A percentile compares a stretch with the other conserved stretches of the same genome.
Conservation (phyloP, 2,888 invertebrate species). For the Geotrupes spiniger region DNA sequence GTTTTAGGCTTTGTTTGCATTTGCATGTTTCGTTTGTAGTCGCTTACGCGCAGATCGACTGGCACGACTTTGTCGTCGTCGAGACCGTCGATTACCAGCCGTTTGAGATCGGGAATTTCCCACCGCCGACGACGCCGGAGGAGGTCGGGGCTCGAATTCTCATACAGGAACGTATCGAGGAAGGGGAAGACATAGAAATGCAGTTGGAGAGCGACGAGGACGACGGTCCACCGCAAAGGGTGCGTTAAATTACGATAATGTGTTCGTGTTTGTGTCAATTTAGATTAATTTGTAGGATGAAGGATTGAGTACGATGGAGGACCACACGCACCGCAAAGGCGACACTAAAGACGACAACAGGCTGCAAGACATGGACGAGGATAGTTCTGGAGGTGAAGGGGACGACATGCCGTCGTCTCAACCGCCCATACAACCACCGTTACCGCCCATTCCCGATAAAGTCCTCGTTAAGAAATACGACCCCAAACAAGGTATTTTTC, state of each 20-base stretch:
- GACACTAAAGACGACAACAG: conserved; percentile 54
- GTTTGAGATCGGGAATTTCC: conserved; percentile 93
- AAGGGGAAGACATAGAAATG: conserved; percentile 84
- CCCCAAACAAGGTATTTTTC: conserved; percentile 71
- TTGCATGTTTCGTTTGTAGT: conserved; percentile 51
- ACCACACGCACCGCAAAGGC: conserved; percentile 54
- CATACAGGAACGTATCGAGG: conserved; percentile 79
- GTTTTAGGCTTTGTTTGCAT: neutral
- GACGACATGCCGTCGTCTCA: conserved; percentile 40
- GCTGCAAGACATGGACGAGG: conserved; percentile 92
- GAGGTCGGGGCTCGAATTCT: conserved; percentile 94
- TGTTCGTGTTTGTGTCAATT: no score
- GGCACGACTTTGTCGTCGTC: conserved; percentile 99
- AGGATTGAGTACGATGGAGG: conserved; percentile 67
- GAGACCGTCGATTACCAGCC: conserved; percentile 99
- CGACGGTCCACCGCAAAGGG: conserved; percentile 36
- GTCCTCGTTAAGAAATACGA: conserved; percentile 97
- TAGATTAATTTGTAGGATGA: conserved; percentile 42
- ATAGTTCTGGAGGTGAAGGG: conserved; percentile 72
- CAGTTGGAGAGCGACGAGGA: conserved; percentile 83
- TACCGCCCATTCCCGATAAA: conserved; percentile 87
- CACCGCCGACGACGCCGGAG: conserved; percentile 94
- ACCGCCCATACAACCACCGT: conserved; percentile 57
- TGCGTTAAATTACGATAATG: neutral
- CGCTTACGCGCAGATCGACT: conserved; percentile 97